A percentile compares a stretch with the other conserved stretches of the same genome.
Evolutionary conservation across 2,113 vertebrate genomes (phyloP).

Genomic region (Mus pahari): DNA sequence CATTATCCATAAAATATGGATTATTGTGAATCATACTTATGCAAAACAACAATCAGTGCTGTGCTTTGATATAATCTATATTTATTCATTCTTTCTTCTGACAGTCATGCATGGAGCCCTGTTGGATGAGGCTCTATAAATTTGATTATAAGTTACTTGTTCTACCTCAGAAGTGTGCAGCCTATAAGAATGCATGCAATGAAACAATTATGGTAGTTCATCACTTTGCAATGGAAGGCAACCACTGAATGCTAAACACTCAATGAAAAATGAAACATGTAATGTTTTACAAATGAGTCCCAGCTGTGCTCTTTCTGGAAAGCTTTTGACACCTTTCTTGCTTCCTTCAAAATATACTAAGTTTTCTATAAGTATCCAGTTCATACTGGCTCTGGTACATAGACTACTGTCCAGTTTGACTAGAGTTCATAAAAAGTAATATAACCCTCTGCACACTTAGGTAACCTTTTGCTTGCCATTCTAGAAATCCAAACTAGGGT

Average conservation of each 20-base stretch:
- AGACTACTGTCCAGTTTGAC: neutral
- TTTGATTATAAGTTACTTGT: neutral
- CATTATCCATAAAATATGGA: neutral
- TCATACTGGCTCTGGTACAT: neutral
- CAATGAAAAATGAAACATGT: neutral
- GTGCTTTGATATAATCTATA: constrained; percentile 39
- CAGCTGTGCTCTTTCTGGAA: neutral
- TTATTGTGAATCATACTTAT: neutral
- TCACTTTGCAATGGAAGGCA: neutral
- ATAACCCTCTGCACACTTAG: neutral
- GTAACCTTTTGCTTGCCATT: neutral
- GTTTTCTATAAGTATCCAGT: neutral
- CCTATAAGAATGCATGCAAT: neutral
- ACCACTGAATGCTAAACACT: neutral
- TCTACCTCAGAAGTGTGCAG: neutral
- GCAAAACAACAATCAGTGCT: neutral
- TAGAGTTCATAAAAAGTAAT: neutral
- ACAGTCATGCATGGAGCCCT: neutral
- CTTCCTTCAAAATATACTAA: neutral
- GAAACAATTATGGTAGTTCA: neutral
- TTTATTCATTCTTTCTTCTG: neutral
- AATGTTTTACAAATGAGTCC: neutral
- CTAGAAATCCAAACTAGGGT: neutral
- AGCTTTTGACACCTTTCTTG: neutral
- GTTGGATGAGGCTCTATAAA: neutral